Percentiles rank a stretch among this genome's conserved stretches.
phyloP scores from a whole-genome alignment of 1,140 invertebrate genomes.

The Sminthurinus signatus region DNA sequence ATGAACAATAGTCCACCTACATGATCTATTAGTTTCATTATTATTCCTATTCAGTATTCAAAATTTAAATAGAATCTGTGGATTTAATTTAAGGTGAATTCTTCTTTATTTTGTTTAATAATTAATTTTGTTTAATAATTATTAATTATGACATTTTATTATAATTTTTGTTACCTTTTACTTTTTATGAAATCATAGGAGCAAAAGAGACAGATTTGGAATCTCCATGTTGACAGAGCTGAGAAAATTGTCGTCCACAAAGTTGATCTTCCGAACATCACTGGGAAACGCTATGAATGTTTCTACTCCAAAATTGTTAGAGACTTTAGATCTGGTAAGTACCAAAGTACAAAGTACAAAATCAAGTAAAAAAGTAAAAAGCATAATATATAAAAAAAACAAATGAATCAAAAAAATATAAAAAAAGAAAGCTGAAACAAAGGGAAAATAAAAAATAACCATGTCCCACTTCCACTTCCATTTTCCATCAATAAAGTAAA shows the following conservation, averaged over 20 bases:
- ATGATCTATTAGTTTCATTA: too few relatives aligned
- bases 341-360: too few relatives aligned
- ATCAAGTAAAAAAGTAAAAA: too few relatives aligned
- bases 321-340: constrained; percentile 40
- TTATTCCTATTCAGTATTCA: too few relatives aligned
- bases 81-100: too few relatives aligned
- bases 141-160: too few relatives aligned
- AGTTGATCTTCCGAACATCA: constrained; percentile 34
- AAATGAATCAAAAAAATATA: constrained; percentile 1
- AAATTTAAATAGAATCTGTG: too few relatives aligned
- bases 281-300: constrained; percentile 36
- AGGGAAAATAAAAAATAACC: too few relatives aligned
- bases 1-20: too few relatives aligned
- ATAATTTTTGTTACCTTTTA: not conserved
- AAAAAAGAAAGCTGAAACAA: too few relatives aligned
- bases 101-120: not conserved
- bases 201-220: constrained; percentile 39
- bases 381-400: not conserved
- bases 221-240: constrained; percentile 37
- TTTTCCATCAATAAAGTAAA: too few relatives aligned
- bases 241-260: constrained; percentile 41
- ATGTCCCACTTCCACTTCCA: too few relatives aligned
- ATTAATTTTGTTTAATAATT: not conserved
- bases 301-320: constrained; percentile 40
- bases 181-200: constrained; percentile 27